These are phyloP conservation scores for Anas platyrhynchos DNA, from an alignment of 2,113 vertebrate species.

Conservation along the genomic window DNA sequence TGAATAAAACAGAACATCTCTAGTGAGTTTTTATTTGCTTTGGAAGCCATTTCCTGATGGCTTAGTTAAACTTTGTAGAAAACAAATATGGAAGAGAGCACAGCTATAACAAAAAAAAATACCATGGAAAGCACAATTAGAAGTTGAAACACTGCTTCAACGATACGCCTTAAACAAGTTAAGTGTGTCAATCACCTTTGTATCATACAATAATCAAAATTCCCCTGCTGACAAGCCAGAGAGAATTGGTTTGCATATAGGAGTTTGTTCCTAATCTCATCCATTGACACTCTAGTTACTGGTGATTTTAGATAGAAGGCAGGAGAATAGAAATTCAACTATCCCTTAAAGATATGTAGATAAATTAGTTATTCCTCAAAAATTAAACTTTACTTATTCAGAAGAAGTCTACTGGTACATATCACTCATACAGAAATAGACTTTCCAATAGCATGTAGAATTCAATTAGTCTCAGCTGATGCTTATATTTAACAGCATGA, in stretches of 20 bases:
- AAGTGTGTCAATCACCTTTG: not conserved
- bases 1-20: not conserved
- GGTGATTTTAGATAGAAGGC: not conserved
- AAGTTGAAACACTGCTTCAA: not conserved
- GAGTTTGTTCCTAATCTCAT: not conserved
- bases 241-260: not conserved
- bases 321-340: not conserved
- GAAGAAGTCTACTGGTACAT: not conserved
- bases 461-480: not conserved
- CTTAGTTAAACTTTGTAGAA: not conserved
- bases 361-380: not conserved
- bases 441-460: not conserved
- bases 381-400: not conserved
- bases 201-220: not conserved
- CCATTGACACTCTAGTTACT: not conserved
- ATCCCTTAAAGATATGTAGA: not conserved
- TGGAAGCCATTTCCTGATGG: not conserved
- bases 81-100: not conserved
- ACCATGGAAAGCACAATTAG: not conserved
- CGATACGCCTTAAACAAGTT: not conserved
- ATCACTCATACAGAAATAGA: not conserved
- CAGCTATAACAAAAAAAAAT: not conserved
- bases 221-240: not conserved
- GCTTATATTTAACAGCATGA: constrained; percentile 2
- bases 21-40: not conserved